These are phyloP conservation scores for Drosophila subquinaria DNA, from an alignment of 2,888 invertebrate species.

Conservation along the genomic window DNA sequence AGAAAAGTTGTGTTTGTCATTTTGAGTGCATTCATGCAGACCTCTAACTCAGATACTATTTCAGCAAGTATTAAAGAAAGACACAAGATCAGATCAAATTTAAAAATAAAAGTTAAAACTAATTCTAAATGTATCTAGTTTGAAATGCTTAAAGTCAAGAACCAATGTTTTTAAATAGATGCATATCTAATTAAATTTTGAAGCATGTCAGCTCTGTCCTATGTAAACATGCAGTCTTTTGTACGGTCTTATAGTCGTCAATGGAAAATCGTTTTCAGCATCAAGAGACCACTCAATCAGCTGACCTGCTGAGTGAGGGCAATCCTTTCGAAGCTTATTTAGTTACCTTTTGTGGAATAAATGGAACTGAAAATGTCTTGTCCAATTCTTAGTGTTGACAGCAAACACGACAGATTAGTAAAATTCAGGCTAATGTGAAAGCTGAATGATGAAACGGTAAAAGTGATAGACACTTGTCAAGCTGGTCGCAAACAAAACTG, in stretches of 20 bases:
- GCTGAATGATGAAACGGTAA: background rate
- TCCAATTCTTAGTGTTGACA: conserved; percentile 12
- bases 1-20: too few species aligned
- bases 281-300: conserved; percentile 29
- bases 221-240: background rate
- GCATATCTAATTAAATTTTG: background rate
- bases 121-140: too few species aligned
- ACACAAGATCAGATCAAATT: background rate
- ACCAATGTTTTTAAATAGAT: background rate
- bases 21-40: too few species aligned
- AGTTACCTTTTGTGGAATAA: background rate
- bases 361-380: conserved; percentile 2
- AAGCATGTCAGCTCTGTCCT: background rate
- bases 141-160: background rate
- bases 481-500: conserved; percentile 42
- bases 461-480: conserved; percentile 12
- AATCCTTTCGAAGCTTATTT: conserved; percentile 26
- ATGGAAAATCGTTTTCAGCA: conserved; percentile 9
- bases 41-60: too few species aligned
- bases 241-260: background rate
- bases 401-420: conserved; percentile 35
- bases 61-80: background rate
- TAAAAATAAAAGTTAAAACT: too few species aligned
- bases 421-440: conserved; percentile 17
- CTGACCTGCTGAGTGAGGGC: conserved; percentile 14